phyloP scores from a whole-genome alignment of 2,888 invertebrate genomes.

The Pharmacophagus antenor region DNA sequence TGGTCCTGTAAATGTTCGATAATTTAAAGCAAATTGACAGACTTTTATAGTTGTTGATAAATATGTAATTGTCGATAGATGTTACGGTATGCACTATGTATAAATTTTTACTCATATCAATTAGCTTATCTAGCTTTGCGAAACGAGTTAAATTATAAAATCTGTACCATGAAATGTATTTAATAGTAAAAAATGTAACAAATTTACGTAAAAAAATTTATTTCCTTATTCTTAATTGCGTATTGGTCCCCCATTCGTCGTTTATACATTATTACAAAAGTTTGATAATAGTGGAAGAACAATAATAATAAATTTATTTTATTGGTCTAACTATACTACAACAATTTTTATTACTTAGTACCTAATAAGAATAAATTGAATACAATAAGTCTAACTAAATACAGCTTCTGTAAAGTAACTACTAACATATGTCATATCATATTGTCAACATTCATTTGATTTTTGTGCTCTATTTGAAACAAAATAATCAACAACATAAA shows the following conservation, averaged over 20 bases:
- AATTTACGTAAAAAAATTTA: background rate
- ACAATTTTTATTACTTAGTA: background rate
- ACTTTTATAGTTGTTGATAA: no score
- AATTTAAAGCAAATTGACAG: no score
- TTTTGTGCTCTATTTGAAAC: background rate
- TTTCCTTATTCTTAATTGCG: background rate
- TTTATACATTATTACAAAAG: background rate
- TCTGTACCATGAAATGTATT: background rate
- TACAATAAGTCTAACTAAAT: background rate
- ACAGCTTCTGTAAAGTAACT: background rate
- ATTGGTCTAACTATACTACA: background rate
- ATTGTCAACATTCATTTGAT: background rate
- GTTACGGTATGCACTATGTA: no score
- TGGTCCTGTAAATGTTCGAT: no score
- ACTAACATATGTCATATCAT: background rate
- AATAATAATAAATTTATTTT: background rate
- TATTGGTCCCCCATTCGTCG: background rate
- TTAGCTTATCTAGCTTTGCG: no score
- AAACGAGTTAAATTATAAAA: no score
- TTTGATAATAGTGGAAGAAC: background rate
- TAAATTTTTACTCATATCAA: no score
- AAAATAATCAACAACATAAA: background rate
- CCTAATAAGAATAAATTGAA: background rate
- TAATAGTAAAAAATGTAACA: background rate
- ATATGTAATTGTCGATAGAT: no score